phyloP scores from a whole-genome alignment of 2,113 vertebrate genomes.

The human (Homo sapiens) region DNA sequence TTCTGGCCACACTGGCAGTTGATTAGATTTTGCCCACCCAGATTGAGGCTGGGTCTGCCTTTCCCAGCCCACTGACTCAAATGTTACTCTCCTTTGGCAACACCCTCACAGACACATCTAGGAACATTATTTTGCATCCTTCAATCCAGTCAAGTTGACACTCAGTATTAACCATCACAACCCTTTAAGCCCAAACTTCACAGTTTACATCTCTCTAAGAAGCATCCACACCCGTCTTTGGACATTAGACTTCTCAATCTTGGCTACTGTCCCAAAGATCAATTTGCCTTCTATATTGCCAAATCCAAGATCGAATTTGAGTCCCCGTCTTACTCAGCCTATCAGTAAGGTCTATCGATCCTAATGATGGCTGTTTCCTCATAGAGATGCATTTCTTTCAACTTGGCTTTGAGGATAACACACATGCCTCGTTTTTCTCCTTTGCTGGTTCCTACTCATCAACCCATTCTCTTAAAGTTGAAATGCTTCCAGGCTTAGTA shows the following conservation, averaged over 20 bases:
- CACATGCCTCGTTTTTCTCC: too few species aligned
- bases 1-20: too few species aligned
- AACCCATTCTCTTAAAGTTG: not conserved
- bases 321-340: not conserved
- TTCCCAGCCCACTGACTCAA: too few species aligned
- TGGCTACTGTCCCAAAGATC: not conserved
- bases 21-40: too few species aligned
- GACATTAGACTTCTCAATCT: not conserved
- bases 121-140: too few species aligned
- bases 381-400: not conserved
- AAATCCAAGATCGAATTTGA: not conserved
- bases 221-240: not conserved
- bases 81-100: too few species aligned
- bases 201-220: not conserved
- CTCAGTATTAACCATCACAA: too few species aligned
- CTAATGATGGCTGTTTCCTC: not conserved
- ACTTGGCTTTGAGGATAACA: not conserved
- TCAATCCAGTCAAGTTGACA: too few species aligned
- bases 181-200: not conserved
- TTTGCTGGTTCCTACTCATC: not conserved
- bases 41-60: too few species aligned
- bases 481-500: not conserved
- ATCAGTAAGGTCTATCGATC: not conserved
- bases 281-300: not conserved
- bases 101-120: too few species aligned